A percentile compares a stretch with the other conserved stretches of the same genome.
Conservation (phyloP, 2,797 vertebrate genomes). For the Clarias laeviceps region DNA sequence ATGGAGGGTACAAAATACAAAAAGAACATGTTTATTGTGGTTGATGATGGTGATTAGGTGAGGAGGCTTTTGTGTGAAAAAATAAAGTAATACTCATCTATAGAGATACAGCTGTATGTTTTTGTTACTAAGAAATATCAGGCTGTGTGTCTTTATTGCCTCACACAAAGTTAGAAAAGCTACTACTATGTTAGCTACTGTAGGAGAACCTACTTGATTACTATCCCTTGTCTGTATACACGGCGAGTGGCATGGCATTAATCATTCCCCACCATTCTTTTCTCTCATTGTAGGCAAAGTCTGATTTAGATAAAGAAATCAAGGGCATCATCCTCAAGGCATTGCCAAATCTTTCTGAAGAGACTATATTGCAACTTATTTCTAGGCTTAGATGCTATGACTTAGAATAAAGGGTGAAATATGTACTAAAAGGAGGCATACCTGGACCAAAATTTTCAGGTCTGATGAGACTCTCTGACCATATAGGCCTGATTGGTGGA, state of each 20-base stretch:
- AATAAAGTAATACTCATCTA: no score
- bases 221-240: no score
- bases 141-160: background rate
- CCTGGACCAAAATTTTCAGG: no score
- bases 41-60: no score
- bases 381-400: slow-evolving; percentile 16
- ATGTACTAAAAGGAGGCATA: slow-evolving; percentile 42
- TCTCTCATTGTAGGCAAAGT: slow-evolving; percentile 9
- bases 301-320: background rate
- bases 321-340: slow-evolving; percentile 24
- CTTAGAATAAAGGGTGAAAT: slow-evolving; percentile 35
- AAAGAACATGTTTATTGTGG: background rate
- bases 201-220: slow-evolving; percentile 41
- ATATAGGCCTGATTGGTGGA: no score
- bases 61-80: no score
- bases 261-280: slow-evolving; percentile 50
- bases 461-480: no score
- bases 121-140: slow-evolving; percentile 39
- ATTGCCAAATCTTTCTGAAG: slow-evolving; percentile 35
- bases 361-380: slow-evolving; percentile 10
- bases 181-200: slow-evolving; percentile 38
- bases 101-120: slow-evolving; percentile 1
- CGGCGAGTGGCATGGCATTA: no score
- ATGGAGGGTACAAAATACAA: slow-evolving; percentile 14
- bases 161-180: slow-evolving; percentile 11